A percentile compares a stretch with the other conserved stretches of the same genome.
These are phyloP conservation scores for Uloborus plumipes DNA, from an alignment of 2,888 invertebrate genomes.

Conservation along the genomic window DNA sequence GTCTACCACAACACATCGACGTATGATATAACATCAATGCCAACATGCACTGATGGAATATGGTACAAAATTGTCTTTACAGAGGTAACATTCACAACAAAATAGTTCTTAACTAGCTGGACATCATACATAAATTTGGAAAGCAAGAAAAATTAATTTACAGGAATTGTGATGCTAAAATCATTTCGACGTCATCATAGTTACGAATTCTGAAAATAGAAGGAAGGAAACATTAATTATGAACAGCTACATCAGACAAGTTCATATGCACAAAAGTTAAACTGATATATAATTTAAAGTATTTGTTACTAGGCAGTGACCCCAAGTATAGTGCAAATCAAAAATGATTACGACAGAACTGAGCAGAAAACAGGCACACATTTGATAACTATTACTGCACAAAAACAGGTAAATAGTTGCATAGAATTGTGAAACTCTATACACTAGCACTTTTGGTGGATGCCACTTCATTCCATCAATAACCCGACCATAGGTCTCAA, in stretches of 20 bases:
- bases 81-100: slow-evolving; percentile 63
- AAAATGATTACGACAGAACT: too few species aligned
- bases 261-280: too few species aligned
- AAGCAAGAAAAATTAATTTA: slow-evolving; percentile 63
- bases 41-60: slow-evolving; percentile 63
- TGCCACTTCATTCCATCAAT: too few species aligned
- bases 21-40: slow-evolving; percentile 63
- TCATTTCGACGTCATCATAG: slow-evolving; percentile 68
- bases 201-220: slow-evolving; percentile 67
- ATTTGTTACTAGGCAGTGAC: too few species aligned
- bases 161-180: slow-evolving; percentile 56
- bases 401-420: too few species aligned
- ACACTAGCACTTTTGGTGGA: too few species aligned
- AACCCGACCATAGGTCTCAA: too few species aligned
- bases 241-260: neutral
- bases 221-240: slow-evolving; percentile 9
- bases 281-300: too few species aligned
- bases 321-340: too few species aligned
- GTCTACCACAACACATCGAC: slow-evolving; percentile 58
- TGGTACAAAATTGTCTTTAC: slow-evolving; percentile 66
- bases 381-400: too few species aligned
- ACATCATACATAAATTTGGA: slow-evolving; percentile 64
- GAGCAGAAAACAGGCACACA: too few species aligned
- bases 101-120: slow-evolving; percentile 57
- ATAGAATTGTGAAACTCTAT: too few species aligned